These are phyloP conservation scores for Margarornis squamiger DNA, from an alignment of 2,797 vertebrate genomes.

Conservation along the genomic window DNA sequence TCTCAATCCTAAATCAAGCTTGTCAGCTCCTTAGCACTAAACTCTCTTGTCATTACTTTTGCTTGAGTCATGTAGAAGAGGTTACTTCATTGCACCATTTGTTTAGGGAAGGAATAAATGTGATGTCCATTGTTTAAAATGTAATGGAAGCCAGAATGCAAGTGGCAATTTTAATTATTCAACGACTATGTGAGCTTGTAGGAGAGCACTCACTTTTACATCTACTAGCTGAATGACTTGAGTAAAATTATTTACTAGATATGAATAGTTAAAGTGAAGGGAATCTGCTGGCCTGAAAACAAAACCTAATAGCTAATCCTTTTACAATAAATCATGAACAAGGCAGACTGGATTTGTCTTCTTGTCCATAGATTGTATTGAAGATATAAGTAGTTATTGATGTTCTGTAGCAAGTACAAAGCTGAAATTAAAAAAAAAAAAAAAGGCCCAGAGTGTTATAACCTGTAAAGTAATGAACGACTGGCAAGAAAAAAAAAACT, in stretches of 20 bases:
- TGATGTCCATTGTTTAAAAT: not conserved
- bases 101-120: not conserved
- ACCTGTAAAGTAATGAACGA: not conserved
- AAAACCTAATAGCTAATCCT: constrained; percentile 6
- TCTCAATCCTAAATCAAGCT: not conserved
- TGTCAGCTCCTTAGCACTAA: not conserved
- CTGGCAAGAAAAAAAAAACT: not conserved
- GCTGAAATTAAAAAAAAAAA: not conserved
- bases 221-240: not conserved
- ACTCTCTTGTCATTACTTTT: not conserved
- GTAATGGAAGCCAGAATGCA: not conserved
- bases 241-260: constrained; percentile 17
- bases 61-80: not conserved
- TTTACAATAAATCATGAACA: constrained; percentile 31
- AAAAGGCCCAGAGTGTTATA: not conserved
- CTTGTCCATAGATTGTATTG: not conserved
- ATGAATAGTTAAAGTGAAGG: not conserved
- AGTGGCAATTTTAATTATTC: not conserved
- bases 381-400: constrained; percentile 38
- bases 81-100: not conserved
- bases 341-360: not conserved
- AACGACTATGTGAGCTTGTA: not conserved
- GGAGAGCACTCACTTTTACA: not conserved
- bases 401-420: not conserved
- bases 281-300: constrained; percentile 13